Percentiles rank a stretch among this genome's conserved stretches.
These are phyloP conservation scores for Xylocopa sonorina DNA, from an alignment of 1,140 invertebrate genomes.

Conservation along the genomic window DNA sequence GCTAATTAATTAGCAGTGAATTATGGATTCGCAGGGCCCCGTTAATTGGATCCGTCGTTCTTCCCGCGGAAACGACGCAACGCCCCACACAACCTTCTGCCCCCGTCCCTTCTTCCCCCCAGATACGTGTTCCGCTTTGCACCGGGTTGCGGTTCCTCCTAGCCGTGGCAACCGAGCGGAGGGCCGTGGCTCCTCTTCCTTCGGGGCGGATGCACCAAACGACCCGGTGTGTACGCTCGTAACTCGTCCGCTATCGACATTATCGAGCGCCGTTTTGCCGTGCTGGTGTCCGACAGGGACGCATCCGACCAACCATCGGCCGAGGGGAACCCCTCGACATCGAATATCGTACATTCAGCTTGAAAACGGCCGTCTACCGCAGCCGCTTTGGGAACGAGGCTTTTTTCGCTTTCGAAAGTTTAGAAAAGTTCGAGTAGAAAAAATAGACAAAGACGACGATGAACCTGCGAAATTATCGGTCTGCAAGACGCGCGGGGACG, in stretches of 20 bases:
- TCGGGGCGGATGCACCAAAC: slow-evolving; percentile 51
- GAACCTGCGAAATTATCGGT: too few relatives aligned
- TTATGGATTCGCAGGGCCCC: slow-evolving; percentile 71
- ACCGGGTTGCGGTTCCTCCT: slow-evolving; percentile 43
- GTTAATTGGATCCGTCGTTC: slow-evolving; percentile 70
- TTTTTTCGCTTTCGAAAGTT: too few relatives aligned
- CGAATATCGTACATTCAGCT: background rate
- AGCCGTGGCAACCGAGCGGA: background rate
- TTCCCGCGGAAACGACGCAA: slow-evolving; percentile 52
- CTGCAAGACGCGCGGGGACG: too few relatives aligned
- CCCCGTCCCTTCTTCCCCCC: too few relatives aligned
- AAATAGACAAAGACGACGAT: too few relatives aligned
- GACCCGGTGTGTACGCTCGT: slow-evolving; percentile 39
- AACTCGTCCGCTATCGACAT: slow-evolving; percentile 55
- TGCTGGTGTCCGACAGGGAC: slow-evolving; percentile 30
- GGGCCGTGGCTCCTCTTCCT: slow-evolving; percentile 36
- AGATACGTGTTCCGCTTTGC: slow-evolving; percentile 40
- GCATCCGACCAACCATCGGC: slow-evolving; percentile 4
- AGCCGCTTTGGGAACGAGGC: too few relatives aligned
- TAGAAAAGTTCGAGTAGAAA: too few relatives aligned
- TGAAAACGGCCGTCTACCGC: too few relatives aligned
- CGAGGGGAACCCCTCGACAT: background rate
- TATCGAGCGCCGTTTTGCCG: slow-evolving; percentile 47
- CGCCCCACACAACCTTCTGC: too few relatives aligned
- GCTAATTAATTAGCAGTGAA: slow-evolving; percentile 75